Percentiles rank a stretch among this genome's conserved stretches.
phyloP scores from a whole-genome alignment of 2,113 vertebrate genomes.

The Neopipo cinnamomea region DNA sequence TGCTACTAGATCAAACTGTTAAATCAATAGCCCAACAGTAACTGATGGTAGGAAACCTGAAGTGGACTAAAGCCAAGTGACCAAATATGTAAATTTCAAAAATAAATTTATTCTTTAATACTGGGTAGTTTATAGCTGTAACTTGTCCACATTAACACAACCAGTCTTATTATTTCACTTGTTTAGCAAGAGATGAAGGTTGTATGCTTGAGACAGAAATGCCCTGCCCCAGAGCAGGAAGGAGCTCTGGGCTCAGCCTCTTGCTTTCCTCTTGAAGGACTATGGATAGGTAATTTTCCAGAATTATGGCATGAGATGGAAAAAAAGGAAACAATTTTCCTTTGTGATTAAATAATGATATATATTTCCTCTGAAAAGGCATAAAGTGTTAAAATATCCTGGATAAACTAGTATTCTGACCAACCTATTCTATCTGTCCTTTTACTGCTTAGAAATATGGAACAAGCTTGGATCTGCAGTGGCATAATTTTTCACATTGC shows the following conservation, averaged over 20 bases:
- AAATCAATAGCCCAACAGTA: neutral
- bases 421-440: neutral
- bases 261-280: neutral
- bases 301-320: neutral
- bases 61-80: neutral
- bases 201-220: neutral
- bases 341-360: neutral
- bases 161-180: neutral
- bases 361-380: neutral
- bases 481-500: neutral
- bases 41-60: neutral
- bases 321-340: neutral
- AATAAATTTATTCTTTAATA: neutral
- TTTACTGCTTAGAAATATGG: neutral
- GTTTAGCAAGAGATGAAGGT: neutral
- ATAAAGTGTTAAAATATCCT: neutral
- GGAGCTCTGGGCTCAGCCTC: neutral
- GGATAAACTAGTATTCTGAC: neutral
- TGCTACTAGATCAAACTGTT: neutral
- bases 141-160: neutral
- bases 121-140: neutral
- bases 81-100: accelerated
- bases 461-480: neutral
- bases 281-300: neutral
- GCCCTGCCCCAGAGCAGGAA: neutral